phyloP scores from a whole-genome alignment of 1,140 invertebrate species.

The Neodiprion lecontei region DNA sequence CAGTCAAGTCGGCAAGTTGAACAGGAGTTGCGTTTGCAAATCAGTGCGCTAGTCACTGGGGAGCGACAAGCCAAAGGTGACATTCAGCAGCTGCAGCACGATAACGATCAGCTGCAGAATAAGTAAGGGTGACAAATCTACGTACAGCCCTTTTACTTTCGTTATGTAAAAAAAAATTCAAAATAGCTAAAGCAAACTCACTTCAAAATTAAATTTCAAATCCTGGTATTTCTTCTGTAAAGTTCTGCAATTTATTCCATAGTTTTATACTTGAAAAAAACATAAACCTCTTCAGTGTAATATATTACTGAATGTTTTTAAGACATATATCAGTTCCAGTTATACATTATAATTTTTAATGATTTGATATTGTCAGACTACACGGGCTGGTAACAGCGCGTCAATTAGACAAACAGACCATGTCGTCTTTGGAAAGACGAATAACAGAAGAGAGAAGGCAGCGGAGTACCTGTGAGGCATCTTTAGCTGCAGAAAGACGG shows the following conservation, averaged over 20 bases:
- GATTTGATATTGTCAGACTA: conserved; percentile 61
- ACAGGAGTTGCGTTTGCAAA: conserved; percentile 83
- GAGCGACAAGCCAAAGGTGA: conserved; percentile 80
- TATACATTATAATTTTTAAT: conserved; percentile 20
- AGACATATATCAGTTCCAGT: neutral
- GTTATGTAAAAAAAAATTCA: too few species aligned
- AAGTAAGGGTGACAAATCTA: conserved; percentile 63
- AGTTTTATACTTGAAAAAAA: neutral
- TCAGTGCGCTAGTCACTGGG: conserved; percentile 66
- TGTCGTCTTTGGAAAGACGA: conserved; percentile 79
- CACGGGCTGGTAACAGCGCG: conserved; percentile 75
- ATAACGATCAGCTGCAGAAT: conserved; percentile 82
- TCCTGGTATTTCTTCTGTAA: too few species aligned
- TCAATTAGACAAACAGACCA: conserved; percentile 79
- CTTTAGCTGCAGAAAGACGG: conserved; percentile 77
- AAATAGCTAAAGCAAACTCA: too few species aligned
- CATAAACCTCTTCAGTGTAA: neutral
- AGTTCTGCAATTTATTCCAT: too few species aligned
- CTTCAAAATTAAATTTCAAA: neutral
- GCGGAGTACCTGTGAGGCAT: conserved; percentile 76
- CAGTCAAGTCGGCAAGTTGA: conserved; percentile 79
- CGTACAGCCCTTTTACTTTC: too few species aligned
- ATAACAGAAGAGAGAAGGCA: conserved; percentile 85
- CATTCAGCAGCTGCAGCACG: conserved; percentile 78
- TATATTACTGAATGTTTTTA: conserved; percentile 10